phyloP scores from a whole-genome alignment of 2,888 invertebrate species.

The Aricia artaxerxes region DNA sequence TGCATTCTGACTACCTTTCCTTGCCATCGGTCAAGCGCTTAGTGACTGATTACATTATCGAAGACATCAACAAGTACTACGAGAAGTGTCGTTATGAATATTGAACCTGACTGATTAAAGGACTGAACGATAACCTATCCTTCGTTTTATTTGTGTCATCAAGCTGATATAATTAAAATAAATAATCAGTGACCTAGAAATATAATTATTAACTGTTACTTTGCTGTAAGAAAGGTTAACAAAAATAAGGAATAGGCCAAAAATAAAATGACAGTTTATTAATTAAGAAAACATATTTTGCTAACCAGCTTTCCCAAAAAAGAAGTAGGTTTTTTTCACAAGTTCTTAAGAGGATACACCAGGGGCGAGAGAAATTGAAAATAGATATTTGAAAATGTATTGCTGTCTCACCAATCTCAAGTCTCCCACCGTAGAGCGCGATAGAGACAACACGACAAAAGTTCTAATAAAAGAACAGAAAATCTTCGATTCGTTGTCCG shows the following conservation, averaged over 20 bases:
- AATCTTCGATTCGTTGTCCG: too few relatives aligned
- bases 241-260: not conserved
- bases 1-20: slow-evolving; percentile 43
- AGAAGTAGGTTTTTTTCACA: too few relatives aligned
- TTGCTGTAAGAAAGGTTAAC: not conserved
- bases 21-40: slow-evolving; percentile 40
- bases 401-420: too few relatives aligned
- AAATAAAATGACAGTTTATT: not conserved
- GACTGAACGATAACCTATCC: not conserved
- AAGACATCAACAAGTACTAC: slow-evolving; percentile 36
- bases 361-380: too few relatives aligned
- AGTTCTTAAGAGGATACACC: too few relatives aligned
- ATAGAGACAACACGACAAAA: too few relatives aligned
- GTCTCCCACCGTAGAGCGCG: too few relatives aligned
- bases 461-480: too few relatives aligned
- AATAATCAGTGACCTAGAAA: not conserved
- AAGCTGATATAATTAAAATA: not conserved
- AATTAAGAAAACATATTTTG: too few relatives aligned
- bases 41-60: slow-evolving; percentile 43
- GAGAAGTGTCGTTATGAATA: not conserved
- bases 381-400: too few relatives aligned
- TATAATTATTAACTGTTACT: not conserved
- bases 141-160: not conserved
- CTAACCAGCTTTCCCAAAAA: too few relatives aligned
- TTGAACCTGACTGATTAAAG: slow-evolving; percentile 23